Conservation (phyloP, 1,140 invertebrate genomes). For the Sarcophaga bullata region DNA sequence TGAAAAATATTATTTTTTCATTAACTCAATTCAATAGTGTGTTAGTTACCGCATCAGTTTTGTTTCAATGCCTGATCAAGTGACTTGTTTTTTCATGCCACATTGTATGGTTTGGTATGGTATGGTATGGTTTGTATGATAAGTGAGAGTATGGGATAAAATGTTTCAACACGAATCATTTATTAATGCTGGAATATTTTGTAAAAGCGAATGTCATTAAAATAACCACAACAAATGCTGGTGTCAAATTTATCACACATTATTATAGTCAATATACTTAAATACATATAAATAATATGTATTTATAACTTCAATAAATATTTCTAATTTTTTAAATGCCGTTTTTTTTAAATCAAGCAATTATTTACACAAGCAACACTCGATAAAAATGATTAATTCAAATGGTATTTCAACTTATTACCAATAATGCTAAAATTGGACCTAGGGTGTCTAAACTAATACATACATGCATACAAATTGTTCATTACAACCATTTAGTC, state of each 20-base stretch:
- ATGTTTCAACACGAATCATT: not conserved
- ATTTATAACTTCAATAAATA: not conserved
- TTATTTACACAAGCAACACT: not conserved
- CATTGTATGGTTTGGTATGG: too few relatives aligned
- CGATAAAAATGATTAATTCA: not conserved
- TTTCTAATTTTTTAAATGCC: not conserved
- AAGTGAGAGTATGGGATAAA: not conserved
- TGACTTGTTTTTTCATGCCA: not conserved
- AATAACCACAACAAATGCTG: constrained; percentile 17
- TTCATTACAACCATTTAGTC: too few relatives aligned
- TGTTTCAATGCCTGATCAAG: not conserved
- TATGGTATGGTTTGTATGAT: too few relatives aligned
- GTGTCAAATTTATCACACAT: constrained; percentile 11
- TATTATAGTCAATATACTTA: not conserved
- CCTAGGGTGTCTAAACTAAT: too few relatives aligned
- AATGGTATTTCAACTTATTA: too few relatives aligned
- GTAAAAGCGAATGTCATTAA: not conserved
- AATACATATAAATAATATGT: not conserved
- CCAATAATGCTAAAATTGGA: too few relatives aligned
- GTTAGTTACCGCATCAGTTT: not conserved
- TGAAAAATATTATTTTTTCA: not conserved
- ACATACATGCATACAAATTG: too few relatives aligned
- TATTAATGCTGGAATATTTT: constrained; percentile 12
- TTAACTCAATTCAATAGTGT: not conserved
- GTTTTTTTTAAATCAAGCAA: not conserved